These are phyloP conservation scores for Sandelia bainsii DNA, from an alignment of 2,797 vertebrate species.

Conservation along the genomic window DNA sequence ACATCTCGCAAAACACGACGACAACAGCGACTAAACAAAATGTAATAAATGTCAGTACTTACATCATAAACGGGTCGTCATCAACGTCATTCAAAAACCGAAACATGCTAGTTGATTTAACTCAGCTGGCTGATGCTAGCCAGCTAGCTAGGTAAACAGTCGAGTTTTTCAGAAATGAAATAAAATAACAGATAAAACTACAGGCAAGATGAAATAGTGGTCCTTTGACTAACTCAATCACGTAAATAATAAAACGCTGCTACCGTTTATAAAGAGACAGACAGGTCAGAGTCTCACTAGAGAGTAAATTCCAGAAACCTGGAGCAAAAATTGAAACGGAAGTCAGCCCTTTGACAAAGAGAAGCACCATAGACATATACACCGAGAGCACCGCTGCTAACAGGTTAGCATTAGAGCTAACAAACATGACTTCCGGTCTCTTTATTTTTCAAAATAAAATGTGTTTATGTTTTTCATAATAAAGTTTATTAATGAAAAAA, in stretches of 20 bases:
- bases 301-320: slow-evolving; percentile 77
- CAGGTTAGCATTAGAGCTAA: slow-evolving; percentile 46
- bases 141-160: slow-evolving; percentile 80
- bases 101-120: slow-evolving; percentile 83
- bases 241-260: not conserved
- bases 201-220: slow-evolving; percentile 9
- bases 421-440: slow-evolving; percentile 25
- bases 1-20: not conserved
- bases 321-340: slow-evolving; percentile 83
- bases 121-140: slow-evolving; percentile 82
- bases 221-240: slow-evolving; percentile 1
- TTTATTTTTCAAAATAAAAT: slow-evolving; percentile 60
- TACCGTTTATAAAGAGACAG: slow-evolving; percentile 19
- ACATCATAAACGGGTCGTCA: slow-evolving; percentile 88
- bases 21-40: not conserved
- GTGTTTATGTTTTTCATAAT: too few species aligned
- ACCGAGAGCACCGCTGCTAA: slow-evolving; percentile 54
- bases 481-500: too few species aligned
- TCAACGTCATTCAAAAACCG: slow-evolving; percentile 87
- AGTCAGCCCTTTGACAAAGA: slow-evolving; percentile 86
- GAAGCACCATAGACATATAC: slow-evolving; percentile 59
- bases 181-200: slow-evolving; percentile 42
- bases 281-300: slow-evolving; percentile 16
- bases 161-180: slow-evolving; percentile 63
- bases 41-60: slow-evolving; percentile 65